Conservation (phyloP, 2,888 invertebrate species). For the Cantharis lateralis region DNA sequence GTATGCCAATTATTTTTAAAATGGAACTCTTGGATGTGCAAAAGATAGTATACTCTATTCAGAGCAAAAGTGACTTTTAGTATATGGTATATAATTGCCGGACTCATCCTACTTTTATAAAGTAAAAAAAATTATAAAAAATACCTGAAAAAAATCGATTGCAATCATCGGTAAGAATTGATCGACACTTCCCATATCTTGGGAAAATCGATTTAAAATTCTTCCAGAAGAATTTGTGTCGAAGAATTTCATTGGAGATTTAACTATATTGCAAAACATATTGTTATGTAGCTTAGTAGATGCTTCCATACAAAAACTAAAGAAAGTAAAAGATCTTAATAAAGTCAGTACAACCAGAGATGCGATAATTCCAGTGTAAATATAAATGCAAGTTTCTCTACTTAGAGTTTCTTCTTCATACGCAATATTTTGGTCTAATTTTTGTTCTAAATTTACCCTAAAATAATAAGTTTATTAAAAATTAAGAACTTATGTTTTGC, state of each 20-base stretch:
- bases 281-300: slow-evolving; percentile 62
- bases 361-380: slow-evolving; percentile 47
- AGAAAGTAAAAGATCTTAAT: slow-evolving; percentile 60
- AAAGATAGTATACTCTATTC: too few relatives aligned
- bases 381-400: slow-evolving; percentile 49
- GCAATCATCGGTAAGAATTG: slow-evolving; percentile 59
- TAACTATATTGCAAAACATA: slow-evolving; percentile 62
- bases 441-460: slow-evolving; percentile 49
- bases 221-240: slow-evolving; percentile 68
- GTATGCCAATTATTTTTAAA: too few relatives aligned
- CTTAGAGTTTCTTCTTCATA: slow-evolving; percentile 20
- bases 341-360: slow-evolving; percentile 54
- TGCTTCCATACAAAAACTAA: slow-evolving; percentile 58
- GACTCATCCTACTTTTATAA: too few relatives aligned
- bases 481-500: slow-evolving; percentile 17
- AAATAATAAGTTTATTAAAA: slow-evolving; percentile 17
- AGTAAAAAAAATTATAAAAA: background rate
- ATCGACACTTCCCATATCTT: slow-evolving; percentile 68
- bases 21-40: too few relatives aligned
- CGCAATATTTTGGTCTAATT: background rate
- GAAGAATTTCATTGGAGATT: slow-evolving; percentile 71
- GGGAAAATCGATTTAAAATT: slow-evolving; percentile 73
- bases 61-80: too few relatives aligned
- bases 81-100: too few relatives aligned
- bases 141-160: slow-evolving; percentile 58